Evolutionary conservation across 2,797 vertebrate species (phyloP).

Genomic region (Aphelocoma californica): DNA sequence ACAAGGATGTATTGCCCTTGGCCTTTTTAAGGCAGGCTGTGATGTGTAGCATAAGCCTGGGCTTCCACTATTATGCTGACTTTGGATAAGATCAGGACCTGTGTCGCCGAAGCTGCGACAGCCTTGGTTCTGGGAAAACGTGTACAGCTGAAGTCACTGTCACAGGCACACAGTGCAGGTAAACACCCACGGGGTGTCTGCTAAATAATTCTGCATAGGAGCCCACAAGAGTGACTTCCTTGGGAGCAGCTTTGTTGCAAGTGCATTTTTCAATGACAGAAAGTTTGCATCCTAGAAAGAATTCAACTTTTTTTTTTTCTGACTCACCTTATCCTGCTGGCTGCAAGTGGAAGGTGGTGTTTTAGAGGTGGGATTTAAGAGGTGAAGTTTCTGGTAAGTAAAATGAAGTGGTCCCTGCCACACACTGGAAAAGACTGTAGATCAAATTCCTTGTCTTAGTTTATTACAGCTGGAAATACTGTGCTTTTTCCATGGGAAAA

Average conservation of each 20-base stretch:
- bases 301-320: not conserved
- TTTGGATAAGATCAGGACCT: not conserved
- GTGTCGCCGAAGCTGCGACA: not conserved
- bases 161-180: not conserved
- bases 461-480: not conserved
- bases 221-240: not conserved
- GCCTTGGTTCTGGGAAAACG: not conserved
- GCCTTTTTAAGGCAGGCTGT: not conserved
- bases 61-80: not conserved
- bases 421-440: not conserved
- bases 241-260: not conserved
- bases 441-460: not conserved
- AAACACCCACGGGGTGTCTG: not conserved
- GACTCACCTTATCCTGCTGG: not conserved
- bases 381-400: not conserved
- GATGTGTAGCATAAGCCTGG: not conserved
- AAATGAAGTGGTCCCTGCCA: not conserved
- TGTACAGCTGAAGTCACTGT: not conserved
- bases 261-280: not conserved
- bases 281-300: not conserved
- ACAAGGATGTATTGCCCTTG: not conserved
- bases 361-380: not conserved
- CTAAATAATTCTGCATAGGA: not conserved
- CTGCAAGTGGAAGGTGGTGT: fast-evolving
- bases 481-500: not conserved